A percentile compares a stretch with the other conserved stretches of the same genome.
Conservation (phyloP, 1,140 invertebrate species). For the Hylaeus anthracinus region DNA sequence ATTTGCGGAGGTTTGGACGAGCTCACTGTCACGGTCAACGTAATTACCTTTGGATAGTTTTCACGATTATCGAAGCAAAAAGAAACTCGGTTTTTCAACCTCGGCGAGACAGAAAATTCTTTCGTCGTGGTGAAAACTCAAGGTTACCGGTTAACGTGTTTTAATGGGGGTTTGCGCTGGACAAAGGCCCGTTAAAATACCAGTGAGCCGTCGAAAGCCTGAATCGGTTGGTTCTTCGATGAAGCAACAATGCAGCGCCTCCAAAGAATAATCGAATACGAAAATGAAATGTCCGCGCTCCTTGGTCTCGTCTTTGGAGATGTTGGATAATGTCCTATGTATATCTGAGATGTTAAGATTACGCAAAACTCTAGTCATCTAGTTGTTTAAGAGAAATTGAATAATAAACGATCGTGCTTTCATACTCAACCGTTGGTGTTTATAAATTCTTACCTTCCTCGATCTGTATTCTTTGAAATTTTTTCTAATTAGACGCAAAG, state of each 20-base stretch:
- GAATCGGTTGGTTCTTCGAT: conserved; percentile 74
- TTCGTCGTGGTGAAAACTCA: conserved; percentile 1
- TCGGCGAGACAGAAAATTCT: background rate
- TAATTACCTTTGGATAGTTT: background rate
- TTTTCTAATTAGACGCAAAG: too few relatives aligned
- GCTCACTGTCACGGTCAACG: conserved; percentile 17
- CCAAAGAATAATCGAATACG: conserved; percentile 76
- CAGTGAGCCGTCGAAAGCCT: conserved; percentile 73
- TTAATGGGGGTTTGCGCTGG: background rate
- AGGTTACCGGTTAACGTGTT: background rate
- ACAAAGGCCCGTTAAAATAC: background rate
- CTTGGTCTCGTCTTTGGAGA: conserved; percentile 54
- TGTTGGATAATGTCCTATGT: conserved; percentile 66
- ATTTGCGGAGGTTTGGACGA: conserved; percentile 72
- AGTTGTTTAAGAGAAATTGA: conserved; percentile 63
- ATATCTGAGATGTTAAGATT: conserved; percentile 65
- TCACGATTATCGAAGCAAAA: background rate
- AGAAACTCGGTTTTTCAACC: background rate
- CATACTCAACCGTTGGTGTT: conserved; percentile 38
- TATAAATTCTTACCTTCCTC: background rate
- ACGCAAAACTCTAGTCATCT: conserved; percentile 73
- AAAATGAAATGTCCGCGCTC: conserved; percentile 45
- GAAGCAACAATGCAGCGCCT: conserved; percentile 79
- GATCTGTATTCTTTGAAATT: background rate
- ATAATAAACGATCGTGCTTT: conserved; percentile 67